These are phyloP conservation scores for Gymnarchus niloticus DNA, from an alignment of 2,113 vertebrate genomes.

Conservation along the genomic window DNA sequence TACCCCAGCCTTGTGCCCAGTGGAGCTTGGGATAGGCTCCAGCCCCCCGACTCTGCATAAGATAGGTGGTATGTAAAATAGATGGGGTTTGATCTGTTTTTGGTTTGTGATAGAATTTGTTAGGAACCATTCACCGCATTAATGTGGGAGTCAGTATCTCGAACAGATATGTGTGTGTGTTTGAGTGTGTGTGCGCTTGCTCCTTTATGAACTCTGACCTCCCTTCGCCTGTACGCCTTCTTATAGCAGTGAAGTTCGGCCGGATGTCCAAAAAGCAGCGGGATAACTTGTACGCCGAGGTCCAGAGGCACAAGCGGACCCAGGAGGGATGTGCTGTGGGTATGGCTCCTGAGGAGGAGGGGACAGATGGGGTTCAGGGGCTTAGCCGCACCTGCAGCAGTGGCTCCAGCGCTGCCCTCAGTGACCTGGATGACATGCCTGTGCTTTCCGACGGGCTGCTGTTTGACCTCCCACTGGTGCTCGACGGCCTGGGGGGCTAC, in stretches of 20 bases:
- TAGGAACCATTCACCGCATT: too few species aligned
- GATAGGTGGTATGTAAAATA: too few species aligned
- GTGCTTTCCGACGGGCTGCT: slow-evolving; percentile 72
- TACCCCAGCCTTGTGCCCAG: too few species aligned
- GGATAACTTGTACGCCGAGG: slow-evolving; percentile 84
- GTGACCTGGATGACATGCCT: slow-evolving; percentile 76
- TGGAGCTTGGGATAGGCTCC: too few species aligned
- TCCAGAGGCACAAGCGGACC: slow-evolving; percentile 81
- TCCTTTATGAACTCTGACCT: background rate
- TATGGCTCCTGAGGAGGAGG: slow-evolving; percentile 54
- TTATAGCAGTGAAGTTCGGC: slow-evolving; percentile 83
- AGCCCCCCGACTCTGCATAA: too few species aligned
- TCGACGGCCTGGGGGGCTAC: slow-evolving; percentile 64
- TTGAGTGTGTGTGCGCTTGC: background rate
- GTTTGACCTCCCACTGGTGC: slow-evolving; percentile 79
- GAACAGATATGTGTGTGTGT: too few species aligned
- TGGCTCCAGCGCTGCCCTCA: slow-evolving; percentile 65
- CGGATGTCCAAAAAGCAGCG: slow-evolving; percentile 92
- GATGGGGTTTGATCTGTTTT: too few species aligned
- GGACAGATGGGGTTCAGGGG: slow-evolving; percentile 44
- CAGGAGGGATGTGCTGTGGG: slow-evolving; percentile 54
- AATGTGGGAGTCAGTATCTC: too few species aligned
- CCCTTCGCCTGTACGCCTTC: slow-evolving; percentile 14
- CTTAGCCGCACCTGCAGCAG: slow-evolving; percentile 60
- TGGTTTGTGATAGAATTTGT: too few species aligned